Evolutionary conservation across 2,888 invertebrate species (phyloP), one percentile per base, ranked within the genome.

Genomic region (Euclidia mi): DNA sequence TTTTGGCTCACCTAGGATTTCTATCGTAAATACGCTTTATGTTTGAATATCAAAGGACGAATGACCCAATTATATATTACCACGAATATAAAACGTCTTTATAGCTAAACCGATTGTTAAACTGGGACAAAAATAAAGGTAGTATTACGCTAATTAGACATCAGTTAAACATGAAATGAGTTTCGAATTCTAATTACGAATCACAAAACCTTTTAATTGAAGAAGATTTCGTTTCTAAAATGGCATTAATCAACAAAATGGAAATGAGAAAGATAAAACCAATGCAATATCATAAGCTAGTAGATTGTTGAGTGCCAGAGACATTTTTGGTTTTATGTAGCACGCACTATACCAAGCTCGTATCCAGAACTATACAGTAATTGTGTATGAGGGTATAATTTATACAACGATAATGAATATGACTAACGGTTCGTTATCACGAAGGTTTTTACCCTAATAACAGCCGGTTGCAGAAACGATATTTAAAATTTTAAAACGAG

Each of bases 331-430:
- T 79, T 84, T 81, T 84, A 82, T 81, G 81, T 86, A 91, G 87
- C 90, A 91, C 90, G 90, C 83, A 87, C 77, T 64, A 66, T 64
- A 65, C 72, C 50, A 57, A 75, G 63, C 60, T 79, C 71, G 71
- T 85, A 80, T 84, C 79, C 76, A 71, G 76, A 75, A 82, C 82
- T 81, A 76, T 82, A 86, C 84, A 86, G 84, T 87, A 89, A 89
- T 87, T 88, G 84, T 85, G 83, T 88, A 87, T 86, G 81, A 88
- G 86, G 81, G 85, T 87, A 90, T 91, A 92, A 90, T 90, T 91
- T 90, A 89, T 88, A 87, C 86, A 80, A 87, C 85, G 85, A 88
- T 90, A 93, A 89, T 90, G 88, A 90, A 90, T 88, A 85, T 91
- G 90, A 92, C 82, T 89, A 91, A 93, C 88, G 87, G 86, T 82